Percentiles rank a stretch among this genome's conserved stretches.
These are phyloP conservation scores for Halichoeres trimaculatus DNA, from an alignment of 2,113 vertebrate species.

Conservation along the genomic window DNA sequence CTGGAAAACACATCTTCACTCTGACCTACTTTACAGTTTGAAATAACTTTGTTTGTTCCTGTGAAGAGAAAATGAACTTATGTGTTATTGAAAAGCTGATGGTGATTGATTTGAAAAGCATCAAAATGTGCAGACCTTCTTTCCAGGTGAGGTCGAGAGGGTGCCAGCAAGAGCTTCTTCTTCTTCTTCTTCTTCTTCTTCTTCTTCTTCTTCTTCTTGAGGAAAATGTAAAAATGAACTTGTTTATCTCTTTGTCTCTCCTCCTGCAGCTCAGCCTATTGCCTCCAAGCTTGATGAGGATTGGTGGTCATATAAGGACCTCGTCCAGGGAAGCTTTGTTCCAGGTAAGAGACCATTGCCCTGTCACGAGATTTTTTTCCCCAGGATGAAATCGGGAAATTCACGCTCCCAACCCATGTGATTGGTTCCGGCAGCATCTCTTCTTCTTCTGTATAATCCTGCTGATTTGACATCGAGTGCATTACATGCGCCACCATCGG, in stretches of 20 bases:
- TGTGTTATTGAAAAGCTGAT: neutral
- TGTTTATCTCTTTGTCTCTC: conserved; percentile 18
- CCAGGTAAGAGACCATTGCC: conserved; percentile 86
- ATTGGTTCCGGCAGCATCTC: too few relatives aligned
- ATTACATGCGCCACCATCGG: too few relatives aligned
- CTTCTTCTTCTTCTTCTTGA: too few relatives aligned
- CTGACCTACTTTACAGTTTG: neutral
- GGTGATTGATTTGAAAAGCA: neutral
- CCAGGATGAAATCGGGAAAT: too few relatives aligned
- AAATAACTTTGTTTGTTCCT: neutral
- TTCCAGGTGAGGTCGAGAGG: too few relatives aligned
- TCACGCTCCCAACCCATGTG: too few relatives aligned
- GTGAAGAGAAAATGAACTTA: neutral
- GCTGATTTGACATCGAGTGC: too few relatives aligned
- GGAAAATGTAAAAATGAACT: neutral
- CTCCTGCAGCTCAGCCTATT: conserved; percentile 91
- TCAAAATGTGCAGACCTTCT: too few relatives aligned
- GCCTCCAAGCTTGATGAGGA: conserved; percentile 96
- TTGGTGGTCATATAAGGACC: conserved; percentile 99
- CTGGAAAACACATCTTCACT: neutral
- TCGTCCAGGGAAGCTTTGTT: conserved; percentile 98
- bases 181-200: too few relatives aligned
- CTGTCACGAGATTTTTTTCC: too few relatives aligned
- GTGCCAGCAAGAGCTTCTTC: too few relatives aligned
- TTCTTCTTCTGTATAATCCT: too few relatives aligned